phyloP scores from a whole-genome alignment of 2,113 vertebrate species.

The Rhinoptilus africanus region DNA sequence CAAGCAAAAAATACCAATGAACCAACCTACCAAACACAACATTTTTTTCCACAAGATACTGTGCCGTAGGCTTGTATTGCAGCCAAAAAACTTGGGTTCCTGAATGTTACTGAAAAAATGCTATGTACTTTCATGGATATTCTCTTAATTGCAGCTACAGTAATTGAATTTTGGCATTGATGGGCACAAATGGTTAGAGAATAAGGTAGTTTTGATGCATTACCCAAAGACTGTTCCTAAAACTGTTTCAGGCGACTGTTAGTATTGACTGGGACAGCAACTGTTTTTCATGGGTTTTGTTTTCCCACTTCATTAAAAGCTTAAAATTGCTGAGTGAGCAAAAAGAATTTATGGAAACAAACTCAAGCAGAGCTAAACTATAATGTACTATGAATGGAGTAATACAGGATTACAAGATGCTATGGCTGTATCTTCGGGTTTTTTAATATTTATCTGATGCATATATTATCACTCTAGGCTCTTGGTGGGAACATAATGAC shows the following conservation, averaged over 20 bases:
- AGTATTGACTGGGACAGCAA: not conserved
- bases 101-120: not conserved
- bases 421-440: not conserved
- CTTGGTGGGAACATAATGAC: slow-evolving; percentile 96
- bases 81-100: not conserved
- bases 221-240: not conserved
- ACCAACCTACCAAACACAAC: not conserved
- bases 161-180: not conserved
- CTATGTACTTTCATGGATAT: not conserved
- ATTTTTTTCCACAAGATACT: not conserved
- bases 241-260: not conserved
- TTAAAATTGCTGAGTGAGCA: not conserved
- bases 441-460: not conserved
- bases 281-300: not conserved
- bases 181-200: not conserved
- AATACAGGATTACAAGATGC: not conserved
- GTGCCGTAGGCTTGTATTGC: not conserved
- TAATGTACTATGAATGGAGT: not conserved
- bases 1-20: not conserved
- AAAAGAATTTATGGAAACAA: not conserved
- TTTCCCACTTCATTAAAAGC: not conserved
- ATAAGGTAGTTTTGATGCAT: not conserved
- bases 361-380: not conserved
- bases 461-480: slow-evolving; percentile 72
- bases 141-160: not conserved